phyloP scores from a whole-genome alignment of 2,113 vertebrate species.

The Petrocephalus zakoni region DNA sequence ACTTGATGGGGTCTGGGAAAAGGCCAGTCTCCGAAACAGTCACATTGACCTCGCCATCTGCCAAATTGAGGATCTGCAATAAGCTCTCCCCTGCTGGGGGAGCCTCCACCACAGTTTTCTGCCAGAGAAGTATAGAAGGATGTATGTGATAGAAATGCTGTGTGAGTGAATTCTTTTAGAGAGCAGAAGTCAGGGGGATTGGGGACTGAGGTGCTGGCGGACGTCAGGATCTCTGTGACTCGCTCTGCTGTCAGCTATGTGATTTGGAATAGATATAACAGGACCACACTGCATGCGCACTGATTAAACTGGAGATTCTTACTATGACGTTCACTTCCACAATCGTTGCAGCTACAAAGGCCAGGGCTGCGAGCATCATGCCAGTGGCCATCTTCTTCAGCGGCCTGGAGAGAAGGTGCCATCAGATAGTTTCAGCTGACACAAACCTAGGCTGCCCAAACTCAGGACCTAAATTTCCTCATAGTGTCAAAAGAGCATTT shows the following conservation, averaged over 20 bases:
- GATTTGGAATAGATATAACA: not conserved
- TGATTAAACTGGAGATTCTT: conserved; percentile 39
- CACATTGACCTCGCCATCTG: conserved; percentile 58
- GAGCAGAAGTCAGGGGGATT: not conserved
- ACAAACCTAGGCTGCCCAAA: not conserved
- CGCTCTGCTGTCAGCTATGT: not conserved
- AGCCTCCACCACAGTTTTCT: conserved; percentile 70
- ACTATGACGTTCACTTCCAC: conserved; percentile 86
- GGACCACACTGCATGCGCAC: not conserved
- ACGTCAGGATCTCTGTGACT: not conserved
- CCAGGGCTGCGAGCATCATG: conserved; percentile 84
- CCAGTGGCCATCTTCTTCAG: conserved; percentile 84
- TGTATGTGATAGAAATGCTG: not conserved
- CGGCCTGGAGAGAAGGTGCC: conserved; percentile 58
- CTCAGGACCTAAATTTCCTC: not conserved
- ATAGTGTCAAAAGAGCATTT: not conserved
- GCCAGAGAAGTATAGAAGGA: conserved; percentile 27
- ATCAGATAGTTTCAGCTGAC: not conserved
- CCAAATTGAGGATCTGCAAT: conserved; percentile 78
- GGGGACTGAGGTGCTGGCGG: not conserved
- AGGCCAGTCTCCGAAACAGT: conserved; percentile 41
- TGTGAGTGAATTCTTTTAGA: not conserved
- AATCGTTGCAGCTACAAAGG: conserved; percentile 76
- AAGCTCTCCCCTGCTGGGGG: conserved; percentile 64
- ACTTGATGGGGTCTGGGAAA: conserved; percentile 55